A percentile compares a stretch with the other conserved stretches of the same genome.
These are phyloP conservation scores for Clytia hemisphaerica DNA, from an alignment of 30 jellyfish, hydroid and myxozoan species.

Conservation along the genomic window DNA sequence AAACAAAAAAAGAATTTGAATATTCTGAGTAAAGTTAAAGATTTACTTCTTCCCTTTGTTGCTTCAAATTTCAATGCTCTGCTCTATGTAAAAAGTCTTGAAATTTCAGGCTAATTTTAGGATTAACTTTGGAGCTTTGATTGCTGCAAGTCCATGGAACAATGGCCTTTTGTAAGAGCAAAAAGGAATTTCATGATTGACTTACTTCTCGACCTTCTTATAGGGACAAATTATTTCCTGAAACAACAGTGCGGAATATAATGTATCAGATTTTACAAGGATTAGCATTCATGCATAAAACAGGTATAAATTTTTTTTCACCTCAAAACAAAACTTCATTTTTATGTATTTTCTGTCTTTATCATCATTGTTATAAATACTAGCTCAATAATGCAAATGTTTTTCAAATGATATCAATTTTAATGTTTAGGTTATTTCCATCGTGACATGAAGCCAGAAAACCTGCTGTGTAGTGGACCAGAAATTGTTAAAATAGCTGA, in stretches of 20 bases:
- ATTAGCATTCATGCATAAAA: conserved; percentile 91
- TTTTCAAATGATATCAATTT: background rate
- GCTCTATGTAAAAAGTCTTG: too few species aligned
- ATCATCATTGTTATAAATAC: background rate
- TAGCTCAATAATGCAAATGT: background rate
- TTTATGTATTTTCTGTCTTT: background rate
- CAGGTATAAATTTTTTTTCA: conserved; percentile 36
- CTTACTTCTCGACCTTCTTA: too few species aligned
- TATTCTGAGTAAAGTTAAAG: too few species aligned
- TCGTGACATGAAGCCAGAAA: conserved; percentile 97
- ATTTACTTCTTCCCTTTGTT: too few species aligned
- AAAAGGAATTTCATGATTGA: too few species aligned
- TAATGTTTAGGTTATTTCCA: conserved; percentile 73
- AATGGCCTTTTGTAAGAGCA: too few species aligned
- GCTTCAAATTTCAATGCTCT: too few species aligned
- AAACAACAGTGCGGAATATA: conserved; percentile 79
- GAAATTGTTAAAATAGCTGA: conserved; percentile 95
- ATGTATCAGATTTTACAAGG: conserved; percentile 91
- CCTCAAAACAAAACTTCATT: background rate
- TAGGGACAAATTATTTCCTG: conserved; percentile 91
- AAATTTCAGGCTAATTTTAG: too few species aligned
- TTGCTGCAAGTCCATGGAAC: too few species aligned
- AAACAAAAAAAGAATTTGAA: too few species aligned
- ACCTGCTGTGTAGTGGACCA: conserved; percentile 95
- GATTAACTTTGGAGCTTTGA: too few species aligned